Evolutionary conservation across 2,797 vertebrate genomes (phyloP).

Genomic region (Ispidina picta): DNA sequence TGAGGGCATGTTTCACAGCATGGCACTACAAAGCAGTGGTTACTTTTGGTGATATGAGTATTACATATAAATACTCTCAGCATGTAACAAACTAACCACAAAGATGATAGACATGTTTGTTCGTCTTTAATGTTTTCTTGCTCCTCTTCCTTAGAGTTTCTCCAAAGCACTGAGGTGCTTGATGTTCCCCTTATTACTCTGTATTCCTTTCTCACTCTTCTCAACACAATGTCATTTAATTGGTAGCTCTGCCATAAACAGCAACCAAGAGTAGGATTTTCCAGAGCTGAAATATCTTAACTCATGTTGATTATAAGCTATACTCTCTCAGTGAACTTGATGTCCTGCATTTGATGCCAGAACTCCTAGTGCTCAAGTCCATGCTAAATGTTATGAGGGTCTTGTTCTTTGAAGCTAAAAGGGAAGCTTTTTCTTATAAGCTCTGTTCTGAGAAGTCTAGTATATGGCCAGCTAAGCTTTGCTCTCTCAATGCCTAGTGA

Average conservation of each 20-base stretch:
- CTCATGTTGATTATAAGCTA: neutral
- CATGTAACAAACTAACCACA: slow-evolving; percentile 18
- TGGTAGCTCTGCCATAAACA: neutral
- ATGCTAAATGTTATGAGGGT: neutral
- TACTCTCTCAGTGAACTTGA: neutral
- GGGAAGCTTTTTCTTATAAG: neutral
- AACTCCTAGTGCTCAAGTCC: neutral
- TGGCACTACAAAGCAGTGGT: slow-evolving; percentile 33
- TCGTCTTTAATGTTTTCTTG: neutral
- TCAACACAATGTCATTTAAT: neutral
- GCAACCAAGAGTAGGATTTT: neutral
- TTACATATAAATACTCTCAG: slow-evolving; percentile 51
- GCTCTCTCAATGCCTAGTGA: neutral
- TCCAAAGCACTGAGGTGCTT: neutral
- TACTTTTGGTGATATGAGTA: slow-evolving; percentile 41
- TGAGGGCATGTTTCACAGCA: slow-evolving; percentile 53
- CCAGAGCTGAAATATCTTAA: neutral
- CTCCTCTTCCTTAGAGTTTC: neutral
- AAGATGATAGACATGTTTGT: slow-evolving; percentile 15
- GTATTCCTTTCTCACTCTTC: neutral
- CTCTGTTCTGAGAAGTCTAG: neutral
- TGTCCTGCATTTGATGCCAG: neutral
- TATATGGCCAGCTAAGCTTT: neutral
- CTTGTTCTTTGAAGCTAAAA: neutral
- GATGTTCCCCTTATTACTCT: neutral